These are phyloP conservation scores for Dissostichus mawsoni DNA, from an alignment of 2,113 vertebrate genomes.

Conservation along the genomic window DNA sequence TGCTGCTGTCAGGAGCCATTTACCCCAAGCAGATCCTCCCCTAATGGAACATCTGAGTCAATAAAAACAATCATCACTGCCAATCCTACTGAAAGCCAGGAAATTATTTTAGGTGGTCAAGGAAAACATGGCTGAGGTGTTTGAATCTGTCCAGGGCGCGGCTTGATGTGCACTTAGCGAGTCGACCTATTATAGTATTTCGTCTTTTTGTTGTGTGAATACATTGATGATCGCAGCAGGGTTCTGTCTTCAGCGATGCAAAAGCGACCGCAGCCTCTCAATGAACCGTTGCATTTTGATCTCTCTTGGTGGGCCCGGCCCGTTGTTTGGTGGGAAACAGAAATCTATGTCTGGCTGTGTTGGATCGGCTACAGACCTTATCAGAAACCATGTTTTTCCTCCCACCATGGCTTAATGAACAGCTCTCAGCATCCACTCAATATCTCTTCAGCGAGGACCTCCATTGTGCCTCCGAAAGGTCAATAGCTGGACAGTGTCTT, in stretches of 20 bases:
- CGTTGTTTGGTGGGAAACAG: slow-evolving; percentile 55
- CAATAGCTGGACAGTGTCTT: slow-evolving; percentile 82
- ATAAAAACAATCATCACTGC: slow-evolving; percentile 84
- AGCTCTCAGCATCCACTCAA: slow-evolving; percentile 74
- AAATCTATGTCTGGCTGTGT: slow-evolving; percentile 65
- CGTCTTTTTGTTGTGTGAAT: slow-evolving; percentile 56
- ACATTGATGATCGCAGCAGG: slow-evolving; percentile 53
- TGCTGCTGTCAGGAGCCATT: slow-evolving; percentile 82
- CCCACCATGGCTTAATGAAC: slow-evolving; percentile 76
- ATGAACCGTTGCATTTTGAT: slow-evolving; percentile 37
- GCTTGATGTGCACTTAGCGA: slow-evolving; percentile 69
- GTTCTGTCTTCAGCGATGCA: slow-evolving; percentile 12
- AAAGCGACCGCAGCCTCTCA: background rate
- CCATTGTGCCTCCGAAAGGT: slow-evolving; percentile 73
- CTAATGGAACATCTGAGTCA: slow-evolving; percentile 86
- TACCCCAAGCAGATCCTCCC: slow-evolving; percentile 71
- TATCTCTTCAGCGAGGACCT: slow-evolving; percentile 71
- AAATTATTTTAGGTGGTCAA: slow-evolving; percentile 81
- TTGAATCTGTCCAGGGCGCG: slow-evolving; percentile 61
- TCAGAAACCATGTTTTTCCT: slow-evolving; percentile 66
- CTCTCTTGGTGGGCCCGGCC: slow-evolving; percentile 35
- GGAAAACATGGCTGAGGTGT: slow-evolving; percentile 68
- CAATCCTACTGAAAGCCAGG: slow-evolving; percentile 79
- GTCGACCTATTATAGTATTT: slow-evolving; percentile 52
- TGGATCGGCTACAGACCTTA: slow-evolving; percentile 59